Evolutionary conservation across 2,113 vertebrate genomes (phyloP).

Genomic region (Setophaga coronata): DNA sequence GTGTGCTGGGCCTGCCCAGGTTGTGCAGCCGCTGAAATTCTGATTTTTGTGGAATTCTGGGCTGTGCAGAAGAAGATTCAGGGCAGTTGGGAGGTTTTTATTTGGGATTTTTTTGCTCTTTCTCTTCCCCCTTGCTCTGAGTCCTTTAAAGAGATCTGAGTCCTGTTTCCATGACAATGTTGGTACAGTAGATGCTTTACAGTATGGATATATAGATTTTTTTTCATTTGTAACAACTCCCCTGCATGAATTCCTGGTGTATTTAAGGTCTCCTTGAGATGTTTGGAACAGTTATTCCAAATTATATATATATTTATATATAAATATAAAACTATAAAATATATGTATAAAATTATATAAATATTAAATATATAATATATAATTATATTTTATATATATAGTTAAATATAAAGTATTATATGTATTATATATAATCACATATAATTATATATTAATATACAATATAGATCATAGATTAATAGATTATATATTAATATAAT

Average conservation of each 20-base stretch:
- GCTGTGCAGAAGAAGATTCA: neutral
- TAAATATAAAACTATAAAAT: too few relatives aligned
- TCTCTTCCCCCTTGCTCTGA: neutral
- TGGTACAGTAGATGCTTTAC: neutral
- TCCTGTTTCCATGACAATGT: constrained; percentile 69
- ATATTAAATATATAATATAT: too few relatives aligned
- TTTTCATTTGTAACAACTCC: neutral
- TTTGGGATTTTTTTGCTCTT: neutral
- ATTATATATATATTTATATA: too few relatives aligned
- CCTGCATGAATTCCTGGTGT: neutral
- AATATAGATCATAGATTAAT: too few relatives aligned
- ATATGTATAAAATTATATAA: too few relatives aligned
- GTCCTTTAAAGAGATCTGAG: constrained; percentile 17
- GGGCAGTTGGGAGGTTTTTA: neutral
- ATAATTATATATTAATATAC: too few relatives aligned
- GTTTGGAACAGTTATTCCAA: neutral
- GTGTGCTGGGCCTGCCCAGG: fast-evolving
- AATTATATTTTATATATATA: too few relatives aligned
- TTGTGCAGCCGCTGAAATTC: neutral
- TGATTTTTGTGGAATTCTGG: neutral
- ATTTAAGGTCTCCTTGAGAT: neutral
- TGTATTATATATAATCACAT: too few relatives aligned
- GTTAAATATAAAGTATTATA: too few relatives aligned
- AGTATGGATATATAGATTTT: neutral
- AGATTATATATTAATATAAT: too few relatives aligned